Conservation (phyloP, 2,113 vertebrate genomes). For the Peucedramus taeniatus region DNA sequence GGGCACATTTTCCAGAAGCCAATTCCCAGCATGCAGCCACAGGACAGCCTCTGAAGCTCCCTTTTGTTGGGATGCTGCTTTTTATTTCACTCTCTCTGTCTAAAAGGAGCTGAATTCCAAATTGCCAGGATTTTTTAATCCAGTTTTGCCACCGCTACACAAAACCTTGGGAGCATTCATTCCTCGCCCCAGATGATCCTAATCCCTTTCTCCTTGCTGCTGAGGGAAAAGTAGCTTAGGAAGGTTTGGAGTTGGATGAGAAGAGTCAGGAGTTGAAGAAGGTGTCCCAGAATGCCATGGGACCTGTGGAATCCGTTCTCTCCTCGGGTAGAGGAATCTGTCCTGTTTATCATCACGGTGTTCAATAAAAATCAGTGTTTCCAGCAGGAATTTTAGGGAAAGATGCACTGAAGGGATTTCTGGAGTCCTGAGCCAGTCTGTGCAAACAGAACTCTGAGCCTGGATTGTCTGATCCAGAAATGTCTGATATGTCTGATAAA, state of each 20-base stretch:
- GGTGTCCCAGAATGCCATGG: neutral
- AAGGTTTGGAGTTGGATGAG: neutral
- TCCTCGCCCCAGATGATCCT: neutral
- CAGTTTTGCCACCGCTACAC: neutral
- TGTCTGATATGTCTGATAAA: neutral
- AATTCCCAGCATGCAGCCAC: neutral
- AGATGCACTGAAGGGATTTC: neutral
- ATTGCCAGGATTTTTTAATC: neutral
- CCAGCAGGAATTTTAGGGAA: neutral
- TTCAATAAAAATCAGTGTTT: neutral
- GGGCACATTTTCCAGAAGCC: neutral
- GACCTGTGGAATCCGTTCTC: accelerated
- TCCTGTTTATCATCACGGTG: neutral
- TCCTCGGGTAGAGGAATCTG: neutral
- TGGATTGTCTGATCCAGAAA: neutral
- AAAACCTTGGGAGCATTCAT: neutral
- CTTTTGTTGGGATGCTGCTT: neutral
- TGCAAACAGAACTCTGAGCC: neutral
- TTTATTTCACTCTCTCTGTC: neutral
- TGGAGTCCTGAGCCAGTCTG: neutral
- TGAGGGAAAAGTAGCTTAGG: neutral
- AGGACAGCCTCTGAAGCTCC: neutral
- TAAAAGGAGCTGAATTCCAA: conserved; percentile 14
- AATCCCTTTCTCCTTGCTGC: neutral
- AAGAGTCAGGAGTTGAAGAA: neutral